Evolutionary conservation across 2,888 invertebrate species (phyloP), one percentile per base, ranked within the genome.

Genomic region (Cephus sareptanus): DNA sequence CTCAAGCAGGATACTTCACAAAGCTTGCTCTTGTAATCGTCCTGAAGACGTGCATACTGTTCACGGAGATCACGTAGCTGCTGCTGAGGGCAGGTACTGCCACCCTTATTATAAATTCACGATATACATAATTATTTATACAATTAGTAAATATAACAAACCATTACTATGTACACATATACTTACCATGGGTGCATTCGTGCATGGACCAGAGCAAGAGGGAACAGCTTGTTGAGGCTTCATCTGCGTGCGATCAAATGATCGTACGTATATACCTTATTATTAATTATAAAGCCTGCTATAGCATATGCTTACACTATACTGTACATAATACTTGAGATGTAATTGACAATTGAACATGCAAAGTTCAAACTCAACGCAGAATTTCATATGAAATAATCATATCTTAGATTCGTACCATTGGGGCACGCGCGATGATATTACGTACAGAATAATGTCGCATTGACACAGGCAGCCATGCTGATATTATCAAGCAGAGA

Each of bases 1-100:
- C 94, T 87, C 40, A 94, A 86, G 75, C 92, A 91, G 1, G 93
- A 92, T 77, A 95, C 95, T 92, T 96, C 95, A 11, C 94, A 93
- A 15, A 95, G 92, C 92, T 95, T 95, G 1, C 92, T 93, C 84
- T 94, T 95, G 87, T 94, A 95, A 86, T 94, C 94, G 83, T 95
- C 95, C 89, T 95, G 95, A 0, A 95, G 93, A 79, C 94, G 93
- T 13, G 92, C 92, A 79, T 95, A 94, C 86, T 95, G 94, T 80
- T 95, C 93, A 33, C 93, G 92, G 13, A 95, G 88, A 87, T 94
- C 94, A 35, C 93, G 92, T 4, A 94, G 92, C 90, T 95, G 94
- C 82, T 92, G 93, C 82, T 94, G 94, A 33, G 87, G 87, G 82
- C 88, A 87, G 68, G 84, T 84, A 78, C 85, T 89, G 73, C 81